Percentiles rank a stretch among this genome's conserved stretches.
Evolutionary conservation across 2,113 vertebrate genomes (phyloP).

Genomic region (Austrofundulus limnaeus): DNA sequence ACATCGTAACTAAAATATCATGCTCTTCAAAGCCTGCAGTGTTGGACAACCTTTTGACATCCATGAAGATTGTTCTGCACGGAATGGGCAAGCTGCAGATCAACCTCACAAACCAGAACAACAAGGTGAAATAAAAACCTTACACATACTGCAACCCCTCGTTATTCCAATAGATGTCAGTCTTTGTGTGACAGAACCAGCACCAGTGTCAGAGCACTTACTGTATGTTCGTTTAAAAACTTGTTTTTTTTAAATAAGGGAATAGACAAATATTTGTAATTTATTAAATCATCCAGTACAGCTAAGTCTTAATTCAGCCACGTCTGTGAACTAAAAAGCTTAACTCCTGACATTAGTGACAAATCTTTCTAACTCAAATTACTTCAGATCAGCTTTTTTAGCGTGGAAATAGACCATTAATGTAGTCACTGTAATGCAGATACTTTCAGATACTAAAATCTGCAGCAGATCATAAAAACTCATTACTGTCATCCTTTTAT

Average conservation of each 20-base stretch:
- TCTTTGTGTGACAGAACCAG: background rate
- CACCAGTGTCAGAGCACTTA: background rate
- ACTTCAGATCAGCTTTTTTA: background rate
- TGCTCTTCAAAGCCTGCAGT: conserved; percentile 69
- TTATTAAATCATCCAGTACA: background rate
- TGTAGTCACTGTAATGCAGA: no score
- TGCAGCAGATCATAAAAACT: background rate
- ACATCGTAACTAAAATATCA: no score
- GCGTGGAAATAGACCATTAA: no score
- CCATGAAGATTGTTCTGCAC: conserved; percentile 81
- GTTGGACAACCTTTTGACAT: conserved; percentile 80
- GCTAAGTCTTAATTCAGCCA: background rate
- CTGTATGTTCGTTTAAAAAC: background rate
- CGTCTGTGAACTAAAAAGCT: background rate
- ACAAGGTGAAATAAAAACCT: conserved; percentile 64
- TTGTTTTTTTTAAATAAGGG: background rate
- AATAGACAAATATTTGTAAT: background rate
- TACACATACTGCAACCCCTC: conserved; percentile 7
- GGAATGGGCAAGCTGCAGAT: conserved; percentile 81
- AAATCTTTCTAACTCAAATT: background rate
- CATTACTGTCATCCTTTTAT: background rate
- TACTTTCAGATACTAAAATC: background rate
- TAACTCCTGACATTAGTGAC: background rate
- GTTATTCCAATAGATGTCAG: conserved; percentile 53
- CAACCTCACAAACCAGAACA: conserved; percentile 77